Base-by-base conservation (phyloP, 2,888 invertebrate species). In the Griposia aprilina region DNA sequence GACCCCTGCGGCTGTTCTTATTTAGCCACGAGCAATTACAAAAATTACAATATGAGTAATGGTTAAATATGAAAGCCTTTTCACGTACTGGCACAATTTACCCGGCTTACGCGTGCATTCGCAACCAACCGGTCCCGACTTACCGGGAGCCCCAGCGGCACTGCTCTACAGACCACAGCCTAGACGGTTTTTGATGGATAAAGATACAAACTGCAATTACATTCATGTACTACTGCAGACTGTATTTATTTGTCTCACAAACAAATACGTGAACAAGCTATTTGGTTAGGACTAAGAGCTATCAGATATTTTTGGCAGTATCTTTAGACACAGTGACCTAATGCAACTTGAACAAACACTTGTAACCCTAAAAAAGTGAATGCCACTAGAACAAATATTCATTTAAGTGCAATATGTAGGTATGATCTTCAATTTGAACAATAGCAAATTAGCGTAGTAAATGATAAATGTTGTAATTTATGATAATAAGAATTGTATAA, bases 371-470 rank as follows among this genome's bases (percentile, higher is more conserved):
- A 30, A 20, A n/a, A 65, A 50, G 15, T 11, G 23, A 26, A 52
- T 45, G 52, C 17, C 26, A 70, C 48, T 50, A 50, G 41, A 45
- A 59, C 30, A 55, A 60, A 78, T 55, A 59, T 70, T 70, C 55
- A 23, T 59, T 23, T 50, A 20, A n/a, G 36, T 57, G 71, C 41
- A 67, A 13, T 66, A n/a, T 30, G 15, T 57, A 11, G 11, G 8
- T 77, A 8, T 23, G 68, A 52, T 79, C 1, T 62, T 71, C 30
- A 80, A 60, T 59, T 20, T 30, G 26, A 63, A 68, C 8, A 55
- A 36, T 30, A 50, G 17, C 6, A 30, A 63, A 72, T 84, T 69
- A 72, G 15, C 71, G 80, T 65, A 60, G 48, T 60, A 84, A 81
- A 82, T 80, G 76, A 75, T 59, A 82, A 50, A 48, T 36, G 15